Evolutionary conservation across 2,797 vertebrate genomes (phyloP).

Genomic region (Salmo trutta): DNA sequence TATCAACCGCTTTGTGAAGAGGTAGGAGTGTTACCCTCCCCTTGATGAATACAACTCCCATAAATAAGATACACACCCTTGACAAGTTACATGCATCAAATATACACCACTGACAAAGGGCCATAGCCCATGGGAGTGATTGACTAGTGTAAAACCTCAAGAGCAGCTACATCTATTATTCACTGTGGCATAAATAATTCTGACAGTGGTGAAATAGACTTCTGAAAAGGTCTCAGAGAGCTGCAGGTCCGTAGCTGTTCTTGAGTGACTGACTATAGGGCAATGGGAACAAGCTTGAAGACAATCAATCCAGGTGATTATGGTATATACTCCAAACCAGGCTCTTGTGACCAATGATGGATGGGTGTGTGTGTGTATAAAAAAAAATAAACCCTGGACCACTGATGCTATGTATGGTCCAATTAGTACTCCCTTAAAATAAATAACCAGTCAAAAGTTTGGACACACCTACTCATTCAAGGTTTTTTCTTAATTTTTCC

Average conservation of each 20-base stretch:
- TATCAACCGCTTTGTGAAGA: background rate
- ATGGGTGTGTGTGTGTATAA: no score
- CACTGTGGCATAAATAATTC: background rate
- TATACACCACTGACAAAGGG: background rate
- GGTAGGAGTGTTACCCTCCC: background rate
- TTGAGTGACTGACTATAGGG: background rate
- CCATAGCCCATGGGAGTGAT: background rate
- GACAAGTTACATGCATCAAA: no score
- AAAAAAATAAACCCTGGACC: no score
- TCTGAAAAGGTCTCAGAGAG: background rate
- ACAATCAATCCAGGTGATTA: no score
- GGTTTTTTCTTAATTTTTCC: no score
- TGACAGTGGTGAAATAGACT: background rate
- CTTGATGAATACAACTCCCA: background rate
- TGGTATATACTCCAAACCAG: no score
- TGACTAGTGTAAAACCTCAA: background rate
- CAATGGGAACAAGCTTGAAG: background rate
- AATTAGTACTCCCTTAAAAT: no score
- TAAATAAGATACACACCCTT: no score
- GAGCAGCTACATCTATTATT: background rate
- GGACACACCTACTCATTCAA: no score
- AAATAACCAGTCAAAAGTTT: no score
- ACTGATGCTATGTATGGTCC: no score
- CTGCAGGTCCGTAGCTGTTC: background rate
- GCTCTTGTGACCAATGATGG: no score